These are phyloP conservation scores for Portevinia maculata DNA, from an alignment of 2,888 invertebrate species.

Conservation along the genomic window DNA sequence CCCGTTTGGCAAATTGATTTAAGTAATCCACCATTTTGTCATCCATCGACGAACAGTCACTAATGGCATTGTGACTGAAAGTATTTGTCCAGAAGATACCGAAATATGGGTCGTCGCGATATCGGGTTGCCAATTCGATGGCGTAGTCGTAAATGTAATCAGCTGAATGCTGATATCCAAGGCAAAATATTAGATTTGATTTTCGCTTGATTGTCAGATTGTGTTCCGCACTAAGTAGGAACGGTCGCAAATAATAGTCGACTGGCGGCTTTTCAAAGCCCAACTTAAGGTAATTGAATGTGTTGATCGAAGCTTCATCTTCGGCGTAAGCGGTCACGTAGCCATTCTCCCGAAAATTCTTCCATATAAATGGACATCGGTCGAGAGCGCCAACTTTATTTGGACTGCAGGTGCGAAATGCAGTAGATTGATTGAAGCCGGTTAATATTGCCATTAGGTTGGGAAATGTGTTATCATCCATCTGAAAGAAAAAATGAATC, in stretches of 20 bases:
- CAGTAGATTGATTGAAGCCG: slow-evolving; percentile 85
- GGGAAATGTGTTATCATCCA: slow-evolving; percentile 95
- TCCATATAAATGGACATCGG: slow-evolving; percentile 90
- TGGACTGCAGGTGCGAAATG: slow-evolving; percentile 84
- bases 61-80: slow-evolving; percentile 88
- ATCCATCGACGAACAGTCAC: slow-evolving; percentile 88
- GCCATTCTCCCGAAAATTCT: slow-evolving; percentile 87
- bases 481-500: slow-evolving; percentile 83
- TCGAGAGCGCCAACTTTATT: slow-evolving; percentile 85
- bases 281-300: slow-evolving; percentile 87
- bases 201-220: slow-evolving; percentile 83
- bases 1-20: slow-evolving; percentile 85
- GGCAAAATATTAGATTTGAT: slow-evolving; percentile 84
- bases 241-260: slow-evolving; percentile 91
- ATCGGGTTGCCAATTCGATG: slow-evolving; percentile 86
- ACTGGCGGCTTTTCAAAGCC: slow-evolving; percentile 90
- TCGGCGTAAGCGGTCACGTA: slow-evolving; percentile 92
- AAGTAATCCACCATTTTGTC: slow-evolving; percentile 85
- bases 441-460: slow-evolving; percentile 93
- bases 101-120: slow-evolving; percentile 86
- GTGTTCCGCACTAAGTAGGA: slow-evolving; percentile 87
- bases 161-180: slow-evolving; percentile 86
- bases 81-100: slow-evolving; percentile 92
- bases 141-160: slow-evolving; percentile 88
- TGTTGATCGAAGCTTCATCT: slow-evolving; percentile 88